These are phyloP conservation scores for crab-eating macaque (Macaca fascicularis) DNA, from an alignment of 2,113 vertebrate genomes.

Conservation along the genomic window T2T-MFA8v1.1 NC_088393.1:42513001-42513500, in stretches of 20 bases:
- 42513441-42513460: constrained; percentile 11
- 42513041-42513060: neutral
- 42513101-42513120: constrained; percentile 38
- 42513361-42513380: constrained; percentile 19
- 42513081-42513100: constrained; percentile 50
- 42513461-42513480: constrained; percentile 53
- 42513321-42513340: constrained; percentile 22
- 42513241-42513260: constrained; percentile 42
- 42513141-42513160: constrained; percentile 26
- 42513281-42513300: neutral
- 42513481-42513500: constrained; percentile 86
- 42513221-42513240: constrained; percentile 63
- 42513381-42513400: constrained; percentile 52
- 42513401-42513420: constrained; percentile 16
- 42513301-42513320: constrained; percentile 6
- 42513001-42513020: neutral
- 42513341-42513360: constrained; percentile 54
- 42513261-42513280: constrained; percentile 41
- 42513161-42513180: constrained; percentile 63
- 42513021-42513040: neutral
- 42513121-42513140: constrained; percentile 59
- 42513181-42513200: constrained; percentile 69
- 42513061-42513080: constrained; percentile 3
- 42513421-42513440: constrained; percentile 42
- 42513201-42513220: constrained; percentile 59